These are phyloP conservation scores for Odocoileus hemionus DNA, from an alignment of 2,113 vertebrate species.

Conservation along the genomic window DNA sequence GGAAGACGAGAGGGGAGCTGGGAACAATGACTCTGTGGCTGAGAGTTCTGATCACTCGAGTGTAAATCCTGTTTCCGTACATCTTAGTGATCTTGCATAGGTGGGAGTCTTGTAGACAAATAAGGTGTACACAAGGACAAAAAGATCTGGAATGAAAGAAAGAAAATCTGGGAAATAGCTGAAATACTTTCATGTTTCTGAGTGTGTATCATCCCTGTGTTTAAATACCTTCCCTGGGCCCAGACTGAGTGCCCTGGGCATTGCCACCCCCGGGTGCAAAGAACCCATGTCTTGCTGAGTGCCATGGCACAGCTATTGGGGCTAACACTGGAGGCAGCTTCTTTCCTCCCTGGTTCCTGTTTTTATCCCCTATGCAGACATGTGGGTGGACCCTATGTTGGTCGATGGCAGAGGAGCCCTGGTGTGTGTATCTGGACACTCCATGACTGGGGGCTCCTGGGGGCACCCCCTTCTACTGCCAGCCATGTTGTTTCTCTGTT, in stretches of 20 bases:
- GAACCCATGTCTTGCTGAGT: not conserved
- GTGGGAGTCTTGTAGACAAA: not conserved
- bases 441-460: not conserved
- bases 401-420: not conserved
- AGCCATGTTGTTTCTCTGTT: not conserved
- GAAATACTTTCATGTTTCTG: not conserved
- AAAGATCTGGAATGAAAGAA: conserved; percentile 24
- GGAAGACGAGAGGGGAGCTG: not conserved
- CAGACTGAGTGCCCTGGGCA: not conserved
- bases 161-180: not conserved
- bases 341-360: not conserved
- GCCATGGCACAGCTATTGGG: not conserved
- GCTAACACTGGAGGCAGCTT: not conserved
- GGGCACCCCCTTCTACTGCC: not conserved
- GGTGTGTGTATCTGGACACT: not conserved
- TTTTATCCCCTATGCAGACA: not conserved
- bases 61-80: not conserved
- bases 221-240: not conserved
- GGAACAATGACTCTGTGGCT: not conserved
- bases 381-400: too few relatives aligned
- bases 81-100: not conserved
- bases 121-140: not conserved
- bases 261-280: not conserved
- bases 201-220: not conserved
- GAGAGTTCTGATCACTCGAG: not conserved